phyloP scores from a whole-genome alignment of 1,140 invertebrate species.

The Formica exsecta region DNA sequence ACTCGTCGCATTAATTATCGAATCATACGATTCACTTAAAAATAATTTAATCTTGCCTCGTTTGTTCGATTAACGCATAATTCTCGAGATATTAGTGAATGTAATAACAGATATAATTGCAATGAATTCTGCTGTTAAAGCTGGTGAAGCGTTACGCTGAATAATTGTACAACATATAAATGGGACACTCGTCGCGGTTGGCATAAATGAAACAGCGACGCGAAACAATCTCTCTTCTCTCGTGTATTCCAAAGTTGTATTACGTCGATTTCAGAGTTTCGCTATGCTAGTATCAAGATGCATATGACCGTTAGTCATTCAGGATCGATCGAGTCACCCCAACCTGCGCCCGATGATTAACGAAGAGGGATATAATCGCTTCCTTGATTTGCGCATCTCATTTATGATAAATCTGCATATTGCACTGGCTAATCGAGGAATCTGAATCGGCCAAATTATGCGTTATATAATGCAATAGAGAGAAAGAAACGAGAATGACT shows the following conservation, averaged over 20 bases:
- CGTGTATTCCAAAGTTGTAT: neutral
- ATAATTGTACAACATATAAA: neutral
- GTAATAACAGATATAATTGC: conserved; percentile 23
- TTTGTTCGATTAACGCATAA: conserved; percentile 3
- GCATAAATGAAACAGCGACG: neutral
- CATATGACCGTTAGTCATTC: conserved; percentile 24
- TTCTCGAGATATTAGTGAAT: neutral
- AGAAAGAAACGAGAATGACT: neutral
- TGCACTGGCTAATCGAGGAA: neutral
- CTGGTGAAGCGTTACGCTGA: neutral
- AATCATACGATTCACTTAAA: neutral
- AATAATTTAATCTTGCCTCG: neutral
- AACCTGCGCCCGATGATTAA: conserved; percentile 47
- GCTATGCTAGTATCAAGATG: neutral
- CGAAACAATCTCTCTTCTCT: conserved; percentile 1
- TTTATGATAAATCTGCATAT: conserved; percentile 7
- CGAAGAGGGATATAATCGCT: conserved; percentile 3
- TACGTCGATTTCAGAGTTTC: neutral
- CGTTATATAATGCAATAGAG: too few species aligned
- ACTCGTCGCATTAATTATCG: neutral
- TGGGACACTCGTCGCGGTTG: neutral
- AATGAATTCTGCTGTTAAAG: conserved; percentile 37
- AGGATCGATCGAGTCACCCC: conserved; percentile 25
- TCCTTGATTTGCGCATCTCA: neutral
- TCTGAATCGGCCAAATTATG: neutral